phyloP scores from a whole-genome alignment of 2,113 vertebrate species.

The Furnarius figulus region DNA sequence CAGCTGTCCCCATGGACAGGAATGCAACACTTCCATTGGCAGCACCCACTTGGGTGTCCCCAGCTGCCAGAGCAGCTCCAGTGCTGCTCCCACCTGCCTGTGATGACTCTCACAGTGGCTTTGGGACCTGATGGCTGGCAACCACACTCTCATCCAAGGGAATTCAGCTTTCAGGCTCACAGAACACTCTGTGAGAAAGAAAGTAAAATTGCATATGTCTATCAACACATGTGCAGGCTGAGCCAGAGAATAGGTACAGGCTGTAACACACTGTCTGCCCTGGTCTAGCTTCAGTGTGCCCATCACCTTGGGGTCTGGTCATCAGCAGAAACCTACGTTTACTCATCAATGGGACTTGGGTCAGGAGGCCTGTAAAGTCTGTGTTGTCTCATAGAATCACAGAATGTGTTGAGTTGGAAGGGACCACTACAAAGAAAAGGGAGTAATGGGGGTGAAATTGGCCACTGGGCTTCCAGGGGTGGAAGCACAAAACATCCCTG shows the following conservation, averaged over 20 bases:
- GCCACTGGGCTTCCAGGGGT: not conserved
- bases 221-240: not conserved
- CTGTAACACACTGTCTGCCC: not conserved
- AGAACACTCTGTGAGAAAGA: not conserved
- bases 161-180: not conserved
- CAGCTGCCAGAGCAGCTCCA: not conserved
- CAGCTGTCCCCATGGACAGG: not conserved
- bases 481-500: not conserved
- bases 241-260: not conserved
- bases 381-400: not conserved
- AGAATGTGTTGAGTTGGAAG: not conserved
- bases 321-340: not conserved
- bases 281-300: not conserved
- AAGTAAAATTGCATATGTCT: not conserved
- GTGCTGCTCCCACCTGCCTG: not conserved
- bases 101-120: rapidly evolving
- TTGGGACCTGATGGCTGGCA: not conserved
- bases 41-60: not conserved
- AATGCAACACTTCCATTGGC: not conserved
- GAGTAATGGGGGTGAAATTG: not conserved
- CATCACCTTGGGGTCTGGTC: not conserved
- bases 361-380: not conserved
- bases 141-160: not conserved
- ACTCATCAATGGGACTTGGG: not conserved
- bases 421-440: not conserved